Evolutionary conservation across 2,113 vertebrate species (phyloP).

Genomic region (Eulacestoma nigropectus): DNA sequence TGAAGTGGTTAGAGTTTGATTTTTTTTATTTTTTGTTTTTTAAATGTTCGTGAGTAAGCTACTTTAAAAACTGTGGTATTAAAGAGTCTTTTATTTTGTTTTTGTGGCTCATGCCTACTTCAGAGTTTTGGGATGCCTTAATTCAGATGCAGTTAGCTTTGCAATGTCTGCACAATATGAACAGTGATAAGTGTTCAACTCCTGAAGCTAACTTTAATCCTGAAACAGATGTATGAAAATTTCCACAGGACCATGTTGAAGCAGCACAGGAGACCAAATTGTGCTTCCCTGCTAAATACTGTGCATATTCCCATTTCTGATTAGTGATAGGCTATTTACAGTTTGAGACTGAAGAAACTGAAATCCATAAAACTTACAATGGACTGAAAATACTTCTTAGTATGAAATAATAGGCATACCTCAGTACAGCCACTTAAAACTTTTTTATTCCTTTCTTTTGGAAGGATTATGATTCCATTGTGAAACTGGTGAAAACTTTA

Average conservation of each 20-base stretch:
- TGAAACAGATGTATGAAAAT: background rate
- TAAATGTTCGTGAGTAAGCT: background rate
- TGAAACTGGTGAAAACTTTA: constrained; percentile 94
- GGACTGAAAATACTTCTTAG: background rate
- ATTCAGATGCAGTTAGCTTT: background rate
- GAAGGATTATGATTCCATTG: constrained; percentile 95
- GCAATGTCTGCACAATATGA: background rate
- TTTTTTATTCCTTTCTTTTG: constrained; percentile 37
- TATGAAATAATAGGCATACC: background rate
- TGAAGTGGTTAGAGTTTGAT: background rate
- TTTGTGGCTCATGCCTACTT: background rate
- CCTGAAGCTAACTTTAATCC: background rate
- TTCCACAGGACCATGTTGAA: background rate
- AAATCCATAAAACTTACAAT: background rate
- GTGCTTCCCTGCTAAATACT: background rate
- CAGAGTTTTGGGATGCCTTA: background rate
- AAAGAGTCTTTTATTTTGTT: background rate
- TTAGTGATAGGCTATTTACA: background rate
- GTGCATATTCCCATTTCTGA: background rate
- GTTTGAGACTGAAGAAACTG: background rate
- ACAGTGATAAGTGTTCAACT: background rate
- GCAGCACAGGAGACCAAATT: background rate
- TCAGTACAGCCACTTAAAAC: background rate
- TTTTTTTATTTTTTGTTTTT: background rate
- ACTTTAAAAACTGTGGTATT: background rate